Percentiles rank a stretch among this genome's conserved stretches.
Evolutionary conservation across 2,797 vertebrate species (phyloP).

Genomic region (Diceros bicornis): DNA sequence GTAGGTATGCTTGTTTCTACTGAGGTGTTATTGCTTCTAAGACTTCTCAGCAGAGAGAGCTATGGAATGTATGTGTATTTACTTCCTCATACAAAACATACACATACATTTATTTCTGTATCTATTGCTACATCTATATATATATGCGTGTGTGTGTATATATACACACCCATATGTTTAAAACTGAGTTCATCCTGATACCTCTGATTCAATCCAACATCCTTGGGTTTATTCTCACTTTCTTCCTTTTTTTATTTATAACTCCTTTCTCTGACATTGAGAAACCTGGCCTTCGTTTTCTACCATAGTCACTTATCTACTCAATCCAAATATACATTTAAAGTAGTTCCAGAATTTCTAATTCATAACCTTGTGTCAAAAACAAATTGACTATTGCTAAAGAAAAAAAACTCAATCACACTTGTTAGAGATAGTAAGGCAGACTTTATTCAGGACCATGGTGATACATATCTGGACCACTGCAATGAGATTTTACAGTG

Average conservation of each 20-base stretch:
- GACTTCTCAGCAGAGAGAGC: not conserved
- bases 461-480: no score
- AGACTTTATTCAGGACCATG: not conserved
- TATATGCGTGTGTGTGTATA: not conserved
- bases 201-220: not conserved
- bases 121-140: not conserved
- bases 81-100: not conserved
- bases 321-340: not conserved
- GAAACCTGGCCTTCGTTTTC: not conserved
- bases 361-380: not conserved
- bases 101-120: not conserved
- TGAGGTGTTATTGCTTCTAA: not conserved
- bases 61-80: not conserved
- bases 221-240: not conserved
- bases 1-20: not conserved
- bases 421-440: not conserved
- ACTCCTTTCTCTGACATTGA: not conserved
- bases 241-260: not conserved
- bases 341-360: not conserved
- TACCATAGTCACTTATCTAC: not conserved
- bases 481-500: not conserved
- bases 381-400: not conserved
- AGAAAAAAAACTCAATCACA: not conserved
- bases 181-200: not conserved
- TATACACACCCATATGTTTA: not conserved